Percentiles rank a stretch among this genome's conserved stretches.
These are phyloP conservation scores for Anastrepha ludens DNA, from an alignment of 1,140 invertebrate genomes.

Conservation along the genomic window DNA sequence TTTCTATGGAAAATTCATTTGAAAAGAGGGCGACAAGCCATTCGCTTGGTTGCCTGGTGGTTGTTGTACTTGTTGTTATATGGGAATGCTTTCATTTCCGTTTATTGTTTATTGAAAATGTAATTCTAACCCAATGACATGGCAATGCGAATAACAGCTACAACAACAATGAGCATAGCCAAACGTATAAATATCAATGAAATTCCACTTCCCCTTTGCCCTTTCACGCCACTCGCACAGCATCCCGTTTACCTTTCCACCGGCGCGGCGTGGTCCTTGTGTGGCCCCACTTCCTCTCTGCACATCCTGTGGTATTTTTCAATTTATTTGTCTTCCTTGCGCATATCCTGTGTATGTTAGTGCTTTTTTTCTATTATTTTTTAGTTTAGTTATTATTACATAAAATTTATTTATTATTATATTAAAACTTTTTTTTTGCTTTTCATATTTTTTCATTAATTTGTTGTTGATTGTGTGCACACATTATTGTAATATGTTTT, in stretches of 20 bases:
- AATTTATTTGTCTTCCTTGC: constrained; percentile 23
- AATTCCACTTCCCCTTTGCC: neutral
- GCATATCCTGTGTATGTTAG: neutral
- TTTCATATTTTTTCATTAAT: constrained; percentile 16
- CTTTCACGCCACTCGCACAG: neutral
- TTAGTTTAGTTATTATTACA: neutral
- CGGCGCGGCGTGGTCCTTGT: neutral
- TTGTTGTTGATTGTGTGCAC: neutral
- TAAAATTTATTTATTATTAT: constrained; percentile 16
- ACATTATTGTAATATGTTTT: neutral
- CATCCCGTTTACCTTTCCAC: neutral
- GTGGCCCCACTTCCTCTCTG: neutral
- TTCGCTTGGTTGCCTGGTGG: neutral
- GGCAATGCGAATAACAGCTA: neutral
- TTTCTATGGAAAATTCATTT: neutral
- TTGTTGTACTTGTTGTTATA: neutral
- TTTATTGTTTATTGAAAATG: constrained; percentile 48
- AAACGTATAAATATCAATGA: neutral
- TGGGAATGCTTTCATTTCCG: constrained; percentile 35
- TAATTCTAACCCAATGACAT: constrained; percentile 47
- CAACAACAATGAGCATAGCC: neutral
- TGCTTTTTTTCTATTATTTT: neutral
- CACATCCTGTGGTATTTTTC: constrained; percentile 47
- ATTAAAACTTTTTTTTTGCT: neutral
- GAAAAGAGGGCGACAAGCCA: neutral